Percentiles rank a stretch among this genome's conserved stretches.
Evolutionary conservation across 2,888 invertebrate species (phyloP).

Genomic region (Nipponacmea schrenckii): DNA sequence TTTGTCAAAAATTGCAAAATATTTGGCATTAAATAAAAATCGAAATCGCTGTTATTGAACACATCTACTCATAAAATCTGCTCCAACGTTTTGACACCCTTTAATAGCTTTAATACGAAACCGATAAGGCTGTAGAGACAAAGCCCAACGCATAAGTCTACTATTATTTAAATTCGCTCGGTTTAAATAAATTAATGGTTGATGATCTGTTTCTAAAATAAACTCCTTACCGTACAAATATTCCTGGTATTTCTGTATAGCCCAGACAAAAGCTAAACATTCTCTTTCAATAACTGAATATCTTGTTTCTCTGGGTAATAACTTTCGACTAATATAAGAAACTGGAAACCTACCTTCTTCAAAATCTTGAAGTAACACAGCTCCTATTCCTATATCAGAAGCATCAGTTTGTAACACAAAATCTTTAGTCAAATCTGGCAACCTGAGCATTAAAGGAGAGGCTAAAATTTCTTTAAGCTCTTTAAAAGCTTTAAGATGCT

Average conservation of each 20-base stretch:
- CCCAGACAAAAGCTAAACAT: constrained; percentile 7
- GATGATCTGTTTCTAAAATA: constrained; percentile 18
- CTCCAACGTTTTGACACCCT: constrained; percentile 21
- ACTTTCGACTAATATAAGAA: constrained; percentile 36
- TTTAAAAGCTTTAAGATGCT: constrained; percentile 19
- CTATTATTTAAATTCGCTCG: constrained; percentile 11
- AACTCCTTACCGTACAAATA: too few relatives aligned
- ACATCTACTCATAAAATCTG: constrained; percentile 21
- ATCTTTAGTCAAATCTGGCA: constrained; percentile 30
- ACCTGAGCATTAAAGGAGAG: constrained; percentile 23
- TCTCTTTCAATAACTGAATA: neutral
- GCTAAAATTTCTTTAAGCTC: constrained; percentile 21
- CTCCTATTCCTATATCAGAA: constrained; percentile 36
- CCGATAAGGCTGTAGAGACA: constrained; percentile 14
- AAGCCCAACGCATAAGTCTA: constrained; percentile 22
- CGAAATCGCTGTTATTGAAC: neutral
- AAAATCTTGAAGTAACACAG: constrained; percentile 33
- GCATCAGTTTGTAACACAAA: constrained; percentile 39
- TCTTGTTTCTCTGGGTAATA: constrained; percentile 31
- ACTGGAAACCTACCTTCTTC: constrained; percentile 30
- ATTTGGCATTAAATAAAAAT: neutral
- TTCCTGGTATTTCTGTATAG: too few relatives aligned
- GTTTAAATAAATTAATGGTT: constrained; percentile 20
- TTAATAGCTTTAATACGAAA: constrained; percentile 10
- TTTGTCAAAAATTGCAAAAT: neutral